Evolutionary conservation across 2,113 vertebrate genomes (phyloP).

Genomic region (Natator depressus): DNA sequence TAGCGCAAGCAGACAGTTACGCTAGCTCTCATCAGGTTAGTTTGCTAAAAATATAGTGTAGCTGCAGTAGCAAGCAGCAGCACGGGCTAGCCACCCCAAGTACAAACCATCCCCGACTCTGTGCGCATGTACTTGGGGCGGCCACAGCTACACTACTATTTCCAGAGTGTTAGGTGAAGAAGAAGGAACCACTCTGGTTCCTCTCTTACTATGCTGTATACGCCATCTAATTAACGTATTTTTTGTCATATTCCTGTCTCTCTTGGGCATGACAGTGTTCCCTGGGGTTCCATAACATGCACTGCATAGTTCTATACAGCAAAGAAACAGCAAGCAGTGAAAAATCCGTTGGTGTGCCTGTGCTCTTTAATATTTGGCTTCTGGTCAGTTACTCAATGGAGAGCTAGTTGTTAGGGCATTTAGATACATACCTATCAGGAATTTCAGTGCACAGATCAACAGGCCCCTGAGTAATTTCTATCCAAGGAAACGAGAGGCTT

Average conservation of each 20-base stretch:
- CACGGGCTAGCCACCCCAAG: not conserved
- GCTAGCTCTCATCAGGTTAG: not conserved
- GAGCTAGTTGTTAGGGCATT: constrained; percentile 47
- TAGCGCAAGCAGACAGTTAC: not conserved
- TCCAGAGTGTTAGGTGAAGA: constrained; percentile 54
- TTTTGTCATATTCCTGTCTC: constrained; percentile 50
- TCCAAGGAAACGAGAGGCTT: constrained; percentile 29
- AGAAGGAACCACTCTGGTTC: constrained; percentile 72
- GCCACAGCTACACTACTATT: not conserved
- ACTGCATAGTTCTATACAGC: constrained; percentile 18
- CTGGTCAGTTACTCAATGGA: constrained; percentile 18
- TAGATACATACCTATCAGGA: constrained; percentile 41
- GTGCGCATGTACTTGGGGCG: not conserved
- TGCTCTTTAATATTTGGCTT: constrained; percentile 50
- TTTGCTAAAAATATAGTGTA: not conserved
- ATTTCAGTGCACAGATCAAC: constrained; percentile 57
- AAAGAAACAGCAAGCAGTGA: constrained; percentile 34
- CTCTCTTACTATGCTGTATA: constrained; percentile 66
- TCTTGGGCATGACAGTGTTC: constrained; percentile 21
- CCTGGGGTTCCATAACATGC: constrained; percentile 29
- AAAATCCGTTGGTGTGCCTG: constrained; percentile 40
- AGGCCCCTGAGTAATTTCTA: not conserved
- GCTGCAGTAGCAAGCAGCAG: not conserved
- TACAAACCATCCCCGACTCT: not conserved
- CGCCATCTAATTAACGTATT: constrained; percentile 69